Evolutionary conservation across 2,797 vertebrate species (phyloP).

Genomic region (Enoplosus armatus): DNA sequence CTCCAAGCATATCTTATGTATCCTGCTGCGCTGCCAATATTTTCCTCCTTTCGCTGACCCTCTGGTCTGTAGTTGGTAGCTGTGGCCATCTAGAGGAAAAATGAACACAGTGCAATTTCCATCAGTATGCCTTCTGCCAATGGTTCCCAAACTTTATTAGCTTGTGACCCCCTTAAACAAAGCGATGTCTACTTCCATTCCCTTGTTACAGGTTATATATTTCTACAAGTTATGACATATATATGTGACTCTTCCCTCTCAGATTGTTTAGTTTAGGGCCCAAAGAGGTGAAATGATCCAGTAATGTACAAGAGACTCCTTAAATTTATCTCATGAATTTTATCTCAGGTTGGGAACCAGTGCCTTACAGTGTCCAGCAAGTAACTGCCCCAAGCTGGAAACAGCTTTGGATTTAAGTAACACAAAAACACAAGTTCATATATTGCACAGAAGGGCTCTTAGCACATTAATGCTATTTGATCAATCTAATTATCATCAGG

Average conservation of each 20-base stretch:
- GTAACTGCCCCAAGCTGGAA: neutral
- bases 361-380: neutral
- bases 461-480: neutral
- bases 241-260: neutral
- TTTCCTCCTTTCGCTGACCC: neutral
- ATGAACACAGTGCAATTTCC: conserved; percentile 32
- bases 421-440: neutral
- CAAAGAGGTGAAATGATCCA: neutral
- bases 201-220: neutral
- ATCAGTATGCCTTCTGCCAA: fast-evolving
- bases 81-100: conserved; percentile 74
- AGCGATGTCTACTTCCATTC: neutral
- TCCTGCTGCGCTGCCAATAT: conserved; percentile 3
- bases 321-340: neutral
- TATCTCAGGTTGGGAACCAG: neutral
- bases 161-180: neutral
- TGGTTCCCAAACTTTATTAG: neutral
- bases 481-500: neutral
- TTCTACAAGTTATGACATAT: neutral
- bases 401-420: neutral
- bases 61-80: conserved; percentile 23
- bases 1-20: conserved; percentile 1
- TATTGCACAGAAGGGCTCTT: neutral
- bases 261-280: neutral
- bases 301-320: neutral